A percentile compares a stretch with the other conserved stretches of the same genome.
Conservation (phyloP, 2,888 invertebrate genomes). For the Morpho deidamia region DNA sequence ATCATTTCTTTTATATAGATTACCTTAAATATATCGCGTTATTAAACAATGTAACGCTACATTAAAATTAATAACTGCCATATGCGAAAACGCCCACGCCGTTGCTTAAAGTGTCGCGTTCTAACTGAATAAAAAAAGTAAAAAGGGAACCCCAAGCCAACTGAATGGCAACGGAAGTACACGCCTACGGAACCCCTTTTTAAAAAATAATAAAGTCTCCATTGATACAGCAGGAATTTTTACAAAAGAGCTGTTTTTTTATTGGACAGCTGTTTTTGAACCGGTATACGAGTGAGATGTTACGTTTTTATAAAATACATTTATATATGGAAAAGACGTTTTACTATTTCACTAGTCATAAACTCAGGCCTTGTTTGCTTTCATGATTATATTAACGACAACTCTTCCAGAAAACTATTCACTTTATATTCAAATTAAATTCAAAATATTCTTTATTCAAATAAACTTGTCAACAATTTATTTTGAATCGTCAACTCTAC, state of each 20-base stretch:
- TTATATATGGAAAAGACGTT: too few relatives aligned
- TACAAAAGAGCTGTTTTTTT: slow-evolving; percentile 16
- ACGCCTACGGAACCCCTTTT: slow-evolving; percentile 53
- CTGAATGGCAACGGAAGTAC: slow-evolving; percentile 39
- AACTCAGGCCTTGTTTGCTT: too few relatives aligned
- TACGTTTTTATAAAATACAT: not conserved
- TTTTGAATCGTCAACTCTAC: too few relatives aligned
- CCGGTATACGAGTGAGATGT: slow-evolving; percentile 13
- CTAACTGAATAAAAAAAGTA: slow-evolving; percentile 29
- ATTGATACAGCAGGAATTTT: slow-evolving; percentile 20
- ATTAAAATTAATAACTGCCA: slow-evolving; percentile 17
- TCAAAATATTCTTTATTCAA: too few relatives aligned
- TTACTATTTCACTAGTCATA: too few relatives aligned
- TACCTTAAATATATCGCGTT: too few relatives aligned
- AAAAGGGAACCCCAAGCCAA: slow-evolving; percentile 38
- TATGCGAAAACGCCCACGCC: slow-evolving; percentile 30
- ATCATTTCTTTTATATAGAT: too few relatives aligned
- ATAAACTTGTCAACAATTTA: too few relatives aligned
- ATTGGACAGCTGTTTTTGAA: slow-evolving; percentile 20
- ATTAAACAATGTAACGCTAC: not conserved
- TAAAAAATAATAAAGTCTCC: slow-evolving; percentile 26
- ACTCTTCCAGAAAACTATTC: too few relatives aligned
- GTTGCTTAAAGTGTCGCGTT: slow-evolving; percentile 41
- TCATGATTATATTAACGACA: too few relatives aligned
- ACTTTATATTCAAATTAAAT: too few relatives aligned